Evolutionary conservation across 2,888 invertebrate genomes (phyloP).

Genomic region (Latrodectus hesperus): DNA sequence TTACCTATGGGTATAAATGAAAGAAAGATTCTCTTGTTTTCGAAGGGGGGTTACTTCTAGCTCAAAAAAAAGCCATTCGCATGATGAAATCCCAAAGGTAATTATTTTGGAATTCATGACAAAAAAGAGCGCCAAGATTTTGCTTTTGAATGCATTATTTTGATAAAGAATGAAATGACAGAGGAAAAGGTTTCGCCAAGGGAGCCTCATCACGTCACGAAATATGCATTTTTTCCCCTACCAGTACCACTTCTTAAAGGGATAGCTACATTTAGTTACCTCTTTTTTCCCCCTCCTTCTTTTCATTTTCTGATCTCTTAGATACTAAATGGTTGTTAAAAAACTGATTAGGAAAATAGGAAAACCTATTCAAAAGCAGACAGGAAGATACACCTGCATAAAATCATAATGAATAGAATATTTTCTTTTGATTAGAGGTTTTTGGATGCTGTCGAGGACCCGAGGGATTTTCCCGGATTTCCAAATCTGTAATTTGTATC

Average conservation of each 20-base stretch:
- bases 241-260: neutral
- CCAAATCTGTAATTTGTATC: constrained; percentile 1
- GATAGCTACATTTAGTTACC: neutral
- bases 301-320: constrained; percentile 15
- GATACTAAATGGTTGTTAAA: constrained; percentile 59
- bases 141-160: constrained; percentile 49
- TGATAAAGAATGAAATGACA: constrained; percentile 53
- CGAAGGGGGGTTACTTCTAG: too few relatives aligned
- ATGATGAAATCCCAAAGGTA: constrained; percentile 40
- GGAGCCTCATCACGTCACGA: constrained; percentile 4
- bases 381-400: neutral
- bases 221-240: neutral
- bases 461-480: neutral
- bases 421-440: constrained; percentile 2
- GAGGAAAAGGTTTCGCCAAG: constrained; percentile 21
- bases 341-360: constrained; percentile 46
- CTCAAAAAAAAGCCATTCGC: constrained; percentile 8
- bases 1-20: constrained; percentile 39
- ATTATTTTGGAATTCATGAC: constrained; percentile 41
- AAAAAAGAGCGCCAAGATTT: constrained; percentile 28
- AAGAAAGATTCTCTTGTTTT: neutral
- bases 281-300: neutral
- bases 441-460: neutral
- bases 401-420: constrained; percentile 1
- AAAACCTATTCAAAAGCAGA: constrained; percentile 1